These are phyloP conservation scores for Hydropotes inermis DNA, from an alignment of 2,113 vertebrate species.

Conservation along the genomic window DNA sequence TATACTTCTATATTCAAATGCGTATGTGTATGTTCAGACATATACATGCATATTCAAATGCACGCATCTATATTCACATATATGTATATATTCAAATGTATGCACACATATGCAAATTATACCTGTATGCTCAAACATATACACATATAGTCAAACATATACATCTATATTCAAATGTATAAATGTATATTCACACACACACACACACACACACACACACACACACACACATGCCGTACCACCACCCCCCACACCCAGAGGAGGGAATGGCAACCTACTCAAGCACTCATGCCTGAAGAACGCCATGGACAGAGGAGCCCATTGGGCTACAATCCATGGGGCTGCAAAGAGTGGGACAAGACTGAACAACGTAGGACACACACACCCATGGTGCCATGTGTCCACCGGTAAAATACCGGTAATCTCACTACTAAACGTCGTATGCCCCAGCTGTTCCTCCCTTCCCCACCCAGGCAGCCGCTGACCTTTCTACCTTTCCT, in stretches of 20 bases:
- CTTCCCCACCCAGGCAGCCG: accelerated
- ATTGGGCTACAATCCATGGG: accelerated
- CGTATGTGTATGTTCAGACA: too few species aligned
- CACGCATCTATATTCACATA: too few species aligned
- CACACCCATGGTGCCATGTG: accelerated
- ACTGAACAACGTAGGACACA: accelerated
- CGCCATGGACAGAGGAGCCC: background rate
- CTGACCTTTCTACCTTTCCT: background rate
- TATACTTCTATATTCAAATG: too few species aligned
- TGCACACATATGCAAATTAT: too few species aligned
- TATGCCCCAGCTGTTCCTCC: accelerated
- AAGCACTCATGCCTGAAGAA: background rate
- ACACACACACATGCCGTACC: too few species aligned
- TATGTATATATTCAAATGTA: too few species aligned
- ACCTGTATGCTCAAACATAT: too few species aligned
- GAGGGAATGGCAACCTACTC: background rate
- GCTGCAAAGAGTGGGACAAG: background rate
- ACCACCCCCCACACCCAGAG: background rate
- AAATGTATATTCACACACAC: background rate
- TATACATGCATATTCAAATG: too few species aligned
- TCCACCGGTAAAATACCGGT: accelerated
- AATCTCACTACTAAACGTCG: background rate
- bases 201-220: too few species aligned
- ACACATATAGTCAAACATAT: too few species aligned
- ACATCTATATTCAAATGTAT: too few species aligned